Conservation (phyloP, 2,797 vertebrate genomes). For the Ciconia nigra region DNA sequence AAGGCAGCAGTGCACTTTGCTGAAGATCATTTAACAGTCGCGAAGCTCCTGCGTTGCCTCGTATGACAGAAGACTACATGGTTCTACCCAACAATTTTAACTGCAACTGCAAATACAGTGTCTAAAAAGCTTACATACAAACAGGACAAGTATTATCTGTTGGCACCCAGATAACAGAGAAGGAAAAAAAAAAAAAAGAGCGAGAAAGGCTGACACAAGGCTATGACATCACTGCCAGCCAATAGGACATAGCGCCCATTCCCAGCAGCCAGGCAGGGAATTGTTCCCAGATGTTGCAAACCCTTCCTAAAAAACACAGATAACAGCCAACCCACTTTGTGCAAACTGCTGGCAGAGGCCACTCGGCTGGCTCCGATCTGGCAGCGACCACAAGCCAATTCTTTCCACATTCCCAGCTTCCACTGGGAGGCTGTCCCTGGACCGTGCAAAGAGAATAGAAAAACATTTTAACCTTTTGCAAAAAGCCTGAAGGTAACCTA, state of each 20-base stretch:
- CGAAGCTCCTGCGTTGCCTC: not conserved
- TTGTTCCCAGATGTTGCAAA: constrained; percentile 15
- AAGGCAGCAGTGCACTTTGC: not conserved
- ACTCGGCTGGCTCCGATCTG: not conserved
- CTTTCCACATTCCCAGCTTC: not conserved
- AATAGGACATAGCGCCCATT: not conserved
- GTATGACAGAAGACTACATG: not conserved
- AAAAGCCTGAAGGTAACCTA: not conserved
- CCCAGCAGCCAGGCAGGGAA: not conserved
- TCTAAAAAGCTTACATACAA: not conserved
- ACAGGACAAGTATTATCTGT: not conserved
- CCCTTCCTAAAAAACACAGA: not conserved
- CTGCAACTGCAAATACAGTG: not conserved
- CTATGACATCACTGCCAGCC: constrained; percentile 40
- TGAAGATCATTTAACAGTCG: not conserved
- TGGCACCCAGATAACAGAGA: not conserved
- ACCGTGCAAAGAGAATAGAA: not conserved
- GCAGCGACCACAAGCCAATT: not conserved
- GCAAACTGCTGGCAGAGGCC: not conserved
- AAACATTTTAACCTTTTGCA: not conserved
- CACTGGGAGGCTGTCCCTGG: not conserved
- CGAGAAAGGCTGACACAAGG: not conserved
- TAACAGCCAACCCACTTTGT: not conserved
- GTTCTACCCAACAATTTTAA: not conserved
- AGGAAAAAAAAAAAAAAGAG: not conserved